A percentile compares a stretch with the other conserved stretches of the same genome.
Conservation (phyloP, 2,888 invertebrate genomes). For the Hydrotaea cyrtoneurina region DNA sequence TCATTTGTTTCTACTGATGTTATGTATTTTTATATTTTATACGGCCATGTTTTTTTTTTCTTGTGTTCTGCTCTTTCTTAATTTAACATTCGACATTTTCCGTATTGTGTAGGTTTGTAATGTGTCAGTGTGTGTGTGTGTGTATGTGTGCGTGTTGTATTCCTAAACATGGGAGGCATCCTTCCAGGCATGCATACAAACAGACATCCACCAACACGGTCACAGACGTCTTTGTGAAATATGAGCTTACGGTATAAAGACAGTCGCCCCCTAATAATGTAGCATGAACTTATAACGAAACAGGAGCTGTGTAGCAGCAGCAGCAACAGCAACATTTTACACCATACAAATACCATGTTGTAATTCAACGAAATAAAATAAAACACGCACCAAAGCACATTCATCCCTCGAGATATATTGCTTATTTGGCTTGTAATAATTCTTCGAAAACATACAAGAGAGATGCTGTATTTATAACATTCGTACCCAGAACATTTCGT, state of each 20-base stretch:
- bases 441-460: slow-evolving; percentile 69
- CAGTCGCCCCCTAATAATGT: slow-evolving; percentile 72
- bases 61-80: slow-evolving; percentile 48
- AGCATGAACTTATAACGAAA: slow-evolving; percentile 62
- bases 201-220: slow-evolving; percentile 36
- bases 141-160: slow-evolving; percentile 13
- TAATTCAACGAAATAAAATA: slow-evolving; percentile 80
- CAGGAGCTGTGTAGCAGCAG: slow-evolving; percentile 37
- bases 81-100: slow-evolving; percentile 77
- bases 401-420: slow-evolving; percentile 80
- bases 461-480: slow-evolving; percentile 31
- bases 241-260: slow-evolving; percentile 71
- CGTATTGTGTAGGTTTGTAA: slow-evolving; percentile 57
- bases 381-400: slow-evolving; percentile 80
- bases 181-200: slow-evolving; percentile 57
- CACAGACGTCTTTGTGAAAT: slow-evolving; percentile 45
- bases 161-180: slow-evolving; percentile 63
- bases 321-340: slow-evolving; percentile 63
- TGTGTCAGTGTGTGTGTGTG: slow-evolving; percentile 2
- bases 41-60: slow-evolving; percentile 62
- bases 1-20: slow-evolving; percentile 29
- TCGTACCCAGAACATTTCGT: not conserved
- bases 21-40: slow-evolving; percentile 44
- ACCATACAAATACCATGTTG: slow-evolving; percentile 58
- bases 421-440: slow-evolving; percentile 80